phyloP scores from a whole-genome alignment of 64 coral and sea anemone genomes.

The Pocillopora verrucosa region DNA sequence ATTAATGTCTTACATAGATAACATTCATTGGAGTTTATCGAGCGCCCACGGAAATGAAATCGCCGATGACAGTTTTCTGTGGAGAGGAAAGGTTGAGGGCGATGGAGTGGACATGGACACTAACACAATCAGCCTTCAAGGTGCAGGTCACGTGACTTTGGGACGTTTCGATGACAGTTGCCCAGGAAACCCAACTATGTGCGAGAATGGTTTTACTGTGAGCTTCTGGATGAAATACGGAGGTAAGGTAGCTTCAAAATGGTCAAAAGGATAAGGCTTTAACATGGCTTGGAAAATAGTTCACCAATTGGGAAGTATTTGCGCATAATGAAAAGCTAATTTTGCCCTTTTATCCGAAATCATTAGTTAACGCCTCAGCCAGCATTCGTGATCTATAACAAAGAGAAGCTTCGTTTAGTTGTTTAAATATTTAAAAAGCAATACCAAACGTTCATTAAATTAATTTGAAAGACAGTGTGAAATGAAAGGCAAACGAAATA shows the following conservation, averaged over 20 bases:
- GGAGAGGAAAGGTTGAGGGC: neutral
- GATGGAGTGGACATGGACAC: conserved; percentile 24
- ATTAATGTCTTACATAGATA: neutral
- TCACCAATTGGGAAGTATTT: too few relatives aligned
- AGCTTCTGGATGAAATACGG: conserved; percentile 55
- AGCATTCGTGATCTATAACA: too few relatives aligned
- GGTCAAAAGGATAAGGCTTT: too few relatives aligned
- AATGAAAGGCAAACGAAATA: too few relatives aligned
- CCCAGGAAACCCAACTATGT: neutral
- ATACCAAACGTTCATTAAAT: too few relatives aligned
- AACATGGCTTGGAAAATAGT: too few relatives aligned
- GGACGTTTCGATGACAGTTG: conserved; percentile 13
- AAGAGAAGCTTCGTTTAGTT: too few relatives aligned
- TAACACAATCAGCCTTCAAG: conserved; percentile 12
- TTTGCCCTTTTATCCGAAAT: too few relatives aligned
- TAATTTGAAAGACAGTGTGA: too few relatives aligned
- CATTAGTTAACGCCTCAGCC: too few relatives aligned
- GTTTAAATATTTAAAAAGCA: too few relatives aligned
- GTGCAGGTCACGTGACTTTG: conserved; percentile 25
- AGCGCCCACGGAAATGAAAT: neutral
- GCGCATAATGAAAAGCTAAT: too few relatives aligned
- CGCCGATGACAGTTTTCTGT: neutral
- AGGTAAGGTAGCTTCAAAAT: conserved; percentile 13
- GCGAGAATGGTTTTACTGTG: conserved; percentile 22
- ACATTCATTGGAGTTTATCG: conserved; percentile 13